Evolutionary conservation across 2,797 vertebrate species (phyloP), one percentile per base, ranked within the genome.

Genomic region (Pyrocephalus nanus): DNA sequence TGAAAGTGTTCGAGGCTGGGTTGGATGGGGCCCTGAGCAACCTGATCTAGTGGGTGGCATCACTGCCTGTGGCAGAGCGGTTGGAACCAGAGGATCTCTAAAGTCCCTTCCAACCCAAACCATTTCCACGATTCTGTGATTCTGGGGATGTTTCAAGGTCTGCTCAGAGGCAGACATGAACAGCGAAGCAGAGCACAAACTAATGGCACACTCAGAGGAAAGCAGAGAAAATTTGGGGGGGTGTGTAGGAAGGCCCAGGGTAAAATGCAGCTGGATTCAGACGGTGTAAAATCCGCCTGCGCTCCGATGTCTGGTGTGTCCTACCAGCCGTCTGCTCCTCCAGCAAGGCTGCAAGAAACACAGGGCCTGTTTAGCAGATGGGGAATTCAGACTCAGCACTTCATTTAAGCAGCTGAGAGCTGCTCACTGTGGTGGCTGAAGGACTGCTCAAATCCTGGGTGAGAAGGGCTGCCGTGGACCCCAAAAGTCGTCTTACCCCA

Each of bases 201-300:
- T 61, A 61, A 67, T 65, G 72, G 65, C 47, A 51, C 34, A 3
- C 67, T 84, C 58, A 27, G 47, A 75, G 51, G 78, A 60, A 70
- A 64, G 84, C 55, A 76, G 55, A 73, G 86, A 78, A 62, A 78
- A 87, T 38, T 17, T 67, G 89, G 64, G 45, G 64, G 40, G 64
- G 40, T 8, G 74, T 76, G 74, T 92, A 90, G 83, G 84, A 94
- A 86, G 67, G 87, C 62, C 71, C 67, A 65, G 82, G 25, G 70
- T 83, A 71, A 90, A 84, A 88, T 16, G 13, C 90, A 93, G 22
- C 90, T 92, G 93, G 89, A 91, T 92, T 85, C n/a, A 76, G 80
- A 50, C 38, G 69, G 87, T 9, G 2, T 74, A 75, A 91, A 82
- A 82, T 73, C 78, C 17, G 11, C 91, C 87, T 71, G 85, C 27